Conservation (phyloP, 1,140 invertebrate genomes). For the Drosophila willistoni region DNA sequence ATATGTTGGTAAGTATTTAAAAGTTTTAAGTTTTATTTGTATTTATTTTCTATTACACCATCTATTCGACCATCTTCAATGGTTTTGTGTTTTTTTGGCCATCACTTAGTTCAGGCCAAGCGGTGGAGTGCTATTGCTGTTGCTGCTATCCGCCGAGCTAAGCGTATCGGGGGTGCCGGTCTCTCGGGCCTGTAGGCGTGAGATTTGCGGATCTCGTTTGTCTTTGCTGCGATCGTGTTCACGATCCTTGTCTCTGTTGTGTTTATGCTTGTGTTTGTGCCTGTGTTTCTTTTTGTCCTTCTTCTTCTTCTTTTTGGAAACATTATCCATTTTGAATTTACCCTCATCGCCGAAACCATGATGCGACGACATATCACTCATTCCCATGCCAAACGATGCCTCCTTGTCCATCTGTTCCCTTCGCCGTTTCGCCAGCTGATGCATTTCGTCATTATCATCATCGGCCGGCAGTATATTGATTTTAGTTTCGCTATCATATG, state of each 20-base stretch:
- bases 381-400: background rate
- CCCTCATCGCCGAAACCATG: slow-evolving; percentile 58
- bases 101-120: slow-evolving; percentile 53
- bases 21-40: no score
- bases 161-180: slow-evolving; percentile 85
- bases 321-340: slow-evolving; percentile 59
- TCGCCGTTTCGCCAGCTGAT: slow-evolving; percentile 52
- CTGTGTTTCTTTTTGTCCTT: slow-evolving; percentile 93
- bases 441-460: slow-evolving; percentile 28
- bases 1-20: no score
- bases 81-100: background rate
- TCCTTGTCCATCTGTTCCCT: slow-evolving; percentile 36
- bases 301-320: slow-evolving; percentile 89
- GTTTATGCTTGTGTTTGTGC: slow-evolving; percentile 90
- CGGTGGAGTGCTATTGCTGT: slow-evolving; percentile 73
- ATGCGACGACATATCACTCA: background rate
- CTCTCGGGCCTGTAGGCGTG: slow-evolving; percentile 81
- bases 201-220: slow-evolving; percentile 82
- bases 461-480: slow-evolving; percentile 40
- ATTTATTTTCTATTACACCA: background rate
- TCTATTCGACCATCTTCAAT: background rate
- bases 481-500: slow-evolving; percentile 62
- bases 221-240: slow-evolving; percentile 83
- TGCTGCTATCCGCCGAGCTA: slow-evolving; percentile 85
- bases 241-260: slow-evolving; percentile 85